Conservation (phyloP, 2,113 vertebrate species). For the Pteruthius melanotis region DNA sequence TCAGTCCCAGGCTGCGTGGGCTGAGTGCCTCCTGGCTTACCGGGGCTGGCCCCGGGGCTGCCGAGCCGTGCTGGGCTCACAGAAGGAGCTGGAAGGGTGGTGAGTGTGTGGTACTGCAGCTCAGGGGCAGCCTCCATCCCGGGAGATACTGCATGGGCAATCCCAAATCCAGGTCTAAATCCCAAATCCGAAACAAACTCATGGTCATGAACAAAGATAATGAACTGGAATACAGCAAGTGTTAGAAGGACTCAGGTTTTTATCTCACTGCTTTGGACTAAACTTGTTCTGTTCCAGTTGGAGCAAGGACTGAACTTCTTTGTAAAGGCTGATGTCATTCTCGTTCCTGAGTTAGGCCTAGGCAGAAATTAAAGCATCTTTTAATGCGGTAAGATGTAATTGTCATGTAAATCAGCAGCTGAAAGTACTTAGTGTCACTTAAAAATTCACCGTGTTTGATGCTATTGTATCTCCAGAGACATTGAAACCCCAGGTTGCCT, state of each 20-base stretch:
- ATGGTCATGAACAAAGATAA: rapidly evolving
- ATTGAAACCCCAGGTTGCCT: not conserved
- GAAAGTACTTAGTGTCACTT: not conserved
- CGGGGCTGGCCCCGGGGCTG: not conserved
- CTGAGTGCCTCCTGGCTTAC: rapidly evolving
- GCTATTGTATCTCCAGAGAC: not conserved
- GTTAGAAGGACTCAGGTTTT: not conserved
- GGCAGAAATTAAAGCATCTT: not conserved
- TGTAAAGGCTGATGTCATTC: not conserved
- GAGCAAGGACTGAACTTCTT: not conserved
- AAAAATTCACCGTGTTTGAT: not conserved
- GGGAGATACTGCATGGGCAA: rapidly evolving
- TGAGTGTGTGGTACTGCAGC: rapidly evolving
- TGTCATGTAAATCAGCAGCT: not conserved
- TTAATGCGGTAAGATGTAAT: not conserved
- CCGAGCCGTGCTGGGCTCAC: rapidly evolving
- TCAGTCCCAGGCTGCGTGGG: not conserved
- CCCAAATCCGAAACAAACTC: not conserved
- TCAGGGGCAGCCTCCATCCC: not conserved
- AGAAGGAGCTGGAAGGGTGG: rapidly evolving
- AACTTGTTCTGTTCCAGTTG: not conserved
- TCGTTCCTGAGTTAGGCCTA: not conserved
- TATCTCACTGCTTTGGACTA: not conserved
- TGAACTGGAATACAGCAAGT: too few relatives aligned
- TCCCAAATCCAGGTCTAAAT: too few relatives aligned